Percentiles rank a stretch among this genome's conserved stretches.
Conservation (phyloP, 2,888 invertebrate species). For the Cephonodes hylas region DNA sequence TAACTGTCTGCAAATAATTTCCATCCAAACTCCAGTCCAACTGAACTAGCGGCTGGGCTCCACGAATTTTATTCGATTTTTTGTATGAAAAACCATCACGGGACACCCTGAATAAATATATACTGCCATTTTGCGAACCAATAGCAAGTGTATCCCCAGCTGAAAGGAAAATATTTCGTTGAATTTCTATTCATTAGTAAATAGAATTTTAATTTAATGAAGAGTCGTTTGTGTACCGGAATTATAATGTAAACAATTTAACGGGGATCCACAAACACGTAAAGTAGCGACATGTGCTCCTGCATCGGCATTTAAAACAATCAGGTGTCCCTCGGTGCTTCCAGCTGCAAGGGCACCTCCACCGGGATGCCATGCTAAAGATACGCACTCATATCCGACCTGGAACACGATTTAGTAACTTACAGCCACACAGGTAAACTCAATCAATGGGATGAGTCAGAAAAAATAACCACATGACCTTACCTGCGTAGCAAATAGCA, state of each 20-base stretch:
- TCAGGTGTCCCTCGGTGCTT: slow-evolving; percentile 93
- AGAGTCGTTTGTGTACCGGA: slow-evolving; percentile 82
- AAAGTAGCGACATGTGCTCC: slow-evolving; percentile 92
- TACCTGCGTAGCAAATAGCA: slow-evolving; percentile 93
- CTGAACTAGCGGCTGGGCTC: slow-evolving; percentile 91
- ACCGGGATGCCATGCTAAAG: slow-evolving; percentile 92
- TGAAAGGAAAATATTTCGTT: slow-evolving; percentile 53
- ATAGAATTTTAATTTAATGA: background rate
- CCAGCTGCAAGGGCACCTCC: slow-evolving; percentile 94
- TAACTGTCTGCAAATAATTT: slow-evolving; percentile 92
- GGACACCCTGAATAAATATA: slow-evolving; percentile 87
- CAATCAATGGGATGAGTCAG: background rate
- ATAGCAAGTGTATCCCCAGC: slow-evolving; percentile 94
- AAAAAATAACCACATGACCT: slow-evolving; percentile 4
- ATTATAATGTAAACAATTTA: slow-evolving; percentile 93
- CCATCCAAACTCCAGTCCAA: slow-evolving; percentile 96
- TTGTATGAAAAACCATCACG: slow-evolving; percentile 95
- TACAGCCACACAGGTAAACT: background rate
- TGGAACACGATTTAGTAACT: slow-evolving; percentile 38
- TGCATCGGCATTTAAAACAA: slow-evolving; percentile 92
- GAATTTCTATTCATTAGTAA: too few species aligned
- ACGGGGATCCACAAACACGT: slow-evolving; percentile 92
- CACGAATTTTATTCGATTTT: slow-evolving; percentile 93
- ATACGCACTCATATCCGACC: slow-evolving; percentile 93
- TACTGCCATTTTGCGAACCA: slow-evolving; percentile 93